phyloP scores from a whole-genome alignment of 2,797 vertebrate species.

The Psittacula derbiana region DNA sequence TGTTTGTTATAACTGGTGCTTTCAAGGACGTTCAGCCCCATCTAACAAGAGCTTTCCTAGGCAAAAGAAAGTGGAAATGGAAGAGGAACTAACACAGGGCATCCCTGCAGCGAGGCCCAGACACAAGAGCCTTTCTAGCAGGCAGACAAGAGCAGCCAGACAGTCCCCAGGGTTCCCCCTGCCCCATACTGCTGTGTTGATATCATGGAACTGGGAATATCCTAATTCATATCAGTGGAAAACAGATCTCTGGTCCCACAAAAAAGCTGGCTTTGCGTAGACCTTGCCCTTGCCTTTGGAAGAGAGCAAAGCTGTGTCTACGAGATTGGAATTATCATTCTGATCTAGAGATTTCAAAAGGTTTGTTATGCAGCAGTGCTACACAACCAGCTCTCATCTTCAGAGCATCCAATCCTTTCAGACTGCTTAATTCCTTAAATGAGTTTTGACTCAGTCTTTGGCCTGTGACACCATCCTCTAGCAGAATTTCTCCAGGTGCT shows the following conservation, averaged over 20 bases:
- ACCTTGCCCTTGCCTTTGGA: neutral
- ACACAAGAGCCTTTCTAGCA: neutral
- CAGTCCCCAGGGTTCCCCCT: neutral
- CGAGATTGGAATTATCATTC: neutral
- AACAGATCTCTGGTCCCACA: neutral
- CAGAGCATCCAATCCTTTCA: neutral
- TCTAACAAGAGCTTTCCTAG: slow-evolving; percentile 5
- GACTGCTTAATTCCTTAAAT: neutral
- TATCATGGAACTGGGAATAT: neutral
- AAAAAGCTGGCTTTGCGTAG: neutral
- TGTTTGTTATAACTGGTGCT: slow-evolving; percentile 39
- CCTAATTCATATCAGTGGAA: neutral
- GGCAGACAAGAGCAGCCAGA: neutral
- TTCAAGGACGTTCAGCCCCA: slow-evolving; percentile 1
- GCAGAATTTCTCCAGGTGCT: neutral
- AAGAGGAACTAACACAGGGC: neutral
- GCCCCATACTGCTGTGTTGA: neutral
- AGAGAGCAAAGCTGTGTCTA: neutral
- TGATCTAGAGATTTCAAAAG: neutral
- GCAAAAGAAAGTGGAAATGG: neutral
- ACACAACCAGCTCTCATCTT: neutral
- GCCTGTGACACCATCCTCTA: neutral
- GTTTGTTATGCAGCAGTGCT: neutral
- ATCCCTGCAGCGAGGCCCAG: neutral
- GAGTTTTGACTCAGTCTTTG: neutral